Evolutionary conservation across 2,797 vertebrate genomes (phyloP), one percentile per base, ranked within the genome.

Genomic region (Kryptolebias ocellatus): DNA sequence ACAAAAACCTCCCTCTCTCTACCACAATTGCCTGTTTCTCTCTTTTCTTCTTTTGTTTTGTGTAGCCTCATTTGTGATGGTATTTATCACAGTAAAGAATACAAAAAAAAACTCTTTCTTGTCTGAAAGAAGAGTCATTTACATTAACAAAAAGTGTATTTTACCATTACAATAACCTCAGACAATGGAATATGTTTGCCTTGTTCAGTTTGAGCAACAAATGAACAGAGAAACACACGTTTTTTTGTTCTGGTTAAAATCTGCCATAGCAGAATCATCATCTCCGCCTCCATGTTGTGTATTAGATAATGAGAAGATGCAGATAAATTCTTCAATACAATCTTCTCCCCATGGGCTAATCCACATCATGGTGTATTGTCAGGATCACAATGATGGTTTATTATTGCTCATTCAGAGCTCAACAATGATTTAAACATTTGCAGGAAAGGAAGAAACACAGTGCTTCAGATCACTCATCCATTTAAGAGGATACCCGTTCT

Each of bases 161-260:
- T 92, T 92, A 92, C 82, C 90, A 92, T 92, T 72, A 91, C 91
- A 93, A 92, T 92, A 87, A 87, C 70, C 78, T 53, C 87, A 90
- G 79, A 93, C 91, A 93, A 92, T 90, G 55, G 88, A 72, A 70
- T 58, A 60, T 83, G 79, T 84, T 78, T 27, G 54, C 77, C 76
- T 79, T 28, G 65, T 89, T 92, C 74, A 81, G 81, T 91, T 76
- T 72, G 53, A 69, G 78, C 83, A 75, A 72, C 80, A 85, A 78
- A 86, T 73, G 80, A 90, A 86, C 74, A 80, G 78, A 75, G 72
- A 71, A 72, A 79, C 65, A 83, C 57, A 44, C 54, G 55, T 79
- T 64, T 49, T 62, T 61, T 91, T 92, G 87, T 91, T 90, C 83
- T 80, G 79, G 44, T 60, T 67, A 58, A 88, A 89, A 88, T 74